Evolutionary conservation across 2,797 vertebrate species (phyloP), one percentile per base, ranked within the genome.

Genomic region (Danio kyathit): DNA sequence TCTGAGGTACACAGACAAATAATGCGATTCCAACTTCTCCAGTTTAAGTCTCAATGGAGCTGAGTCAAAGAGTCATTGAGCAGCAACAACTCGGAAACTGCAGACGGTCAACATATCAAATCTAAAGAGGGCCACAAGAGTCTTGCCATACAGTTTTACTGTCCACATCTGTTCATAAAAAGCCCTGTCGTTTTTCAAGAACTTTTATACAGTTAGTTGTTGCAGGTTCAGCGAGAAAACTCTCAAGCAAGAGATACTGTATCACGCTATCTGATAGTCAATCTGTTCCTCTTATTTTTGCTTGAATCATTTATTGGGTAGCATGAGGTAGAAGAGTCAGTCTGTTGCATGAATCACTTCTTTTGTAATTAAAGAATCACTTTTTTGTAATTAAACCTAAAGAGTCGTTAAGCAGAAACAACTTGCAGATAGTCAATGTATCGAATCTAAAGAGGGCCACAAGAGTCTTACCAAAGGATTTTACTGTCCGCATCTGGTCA

Each of bases 41-140:
- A 41, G 17, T 72, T 83, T 71, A 81, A 79, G 61, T 73, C 59
- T 76, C 79, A 70, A 11, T 75, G 77, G 79, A 76, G 71, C 46
- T 59, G 71, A 83, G 67, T 77, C 73, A 67, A 46, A 61, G 48
- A 83, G 56, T 79, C 77, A 65, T 46, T 63, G 51, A 73, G 51
- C 38, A 46, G 59, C 76, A 63, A 48, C 71, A 70, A 76, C 29
- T 76, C 64, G 40, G 77, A 79, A 71, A 74, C 72, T 59, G 70
- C 57, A 19, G 40, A 69, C 21, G 54, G 65, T 76, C 40, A 40
- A 64, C 40, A 70, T 63, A 73, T 80, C 60, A 80, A 52, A 40
- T 82, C 46, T 66, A 64, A 81, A 83, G 78, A 86, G 80, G 63
- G 76, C 75, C 80, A 61, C 76, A 72, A 46, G 85, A 82, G 82